These are phyloP conservation scores for Nannoperca australis DNA, from an alignment of 2,797 vertebrate species.

Conservation along the genomic window DNA sequence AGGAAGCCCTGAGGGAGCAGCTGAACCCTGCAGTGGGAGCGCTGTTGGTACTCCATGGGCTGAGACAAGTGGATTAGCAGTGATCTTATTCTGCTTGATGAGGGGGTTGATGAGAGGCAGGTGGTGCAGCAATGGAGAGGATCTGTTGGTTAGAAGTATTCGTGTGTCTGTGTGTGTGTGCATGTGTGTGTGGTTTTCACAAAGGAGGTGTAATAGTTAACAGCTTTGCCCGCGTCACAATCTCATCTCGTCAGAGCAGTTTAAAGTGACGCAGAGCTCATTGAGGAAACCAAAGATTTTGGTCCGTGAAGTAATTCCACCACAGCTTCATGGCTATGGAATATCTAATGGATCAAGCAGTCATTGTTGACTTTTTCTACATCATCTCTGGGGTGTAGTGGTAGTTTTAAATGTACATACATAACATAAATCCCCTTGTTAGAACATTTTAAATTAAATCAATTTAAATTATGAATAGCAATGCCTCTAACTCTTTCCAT, in stretches of 20 bases:
- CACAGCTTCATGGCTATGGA: constrained; percentile 26
- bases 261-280: constrained; percentile 58
- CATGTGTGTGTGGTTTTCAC: constrained; percentile 51
- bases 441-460: constrained; percentile 8
- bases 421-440: constrained; percentile 20
- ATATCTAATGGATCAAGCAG: constrained; percentile 29
- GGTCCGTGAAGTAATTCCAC: constrained; percentile 39
- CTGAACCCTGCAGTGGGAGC: constrained; percentile 57
- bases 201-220: constrained; percentile 64
- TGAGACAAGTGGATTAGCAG: constrained; percentile 70
- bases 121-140: constrained; percentile 50
- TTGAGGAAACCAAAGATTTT: constrained; percentile 46
- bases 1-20: constrained; percentile 53
- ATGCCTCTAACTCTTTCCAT: constrained; percentile 13
- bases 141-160: constrained; percentile 52
- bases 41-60: constrained; percentile 34
- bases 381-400: constrained; percentile 21
- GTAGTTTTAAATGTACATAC: constrained; percentile 27
- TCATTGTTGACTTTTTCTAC: constrained; percentile 30
- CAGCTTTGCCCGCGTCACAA: constrained; percentile 59
- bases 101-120: constrained; percentile 68
- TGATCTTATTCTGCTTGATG: constrained; percentile 69
- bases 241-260: constrained; percentile 56
- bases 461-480: constrained; percentile 11
- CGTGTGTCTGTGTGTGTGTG: constrained; percentile 44